These are phyloP conservation scores for Patiria pectinifera DNA, from an alignment of 53 echinoderm and acorn worm species.

Conservation along the genomic window DNA sequence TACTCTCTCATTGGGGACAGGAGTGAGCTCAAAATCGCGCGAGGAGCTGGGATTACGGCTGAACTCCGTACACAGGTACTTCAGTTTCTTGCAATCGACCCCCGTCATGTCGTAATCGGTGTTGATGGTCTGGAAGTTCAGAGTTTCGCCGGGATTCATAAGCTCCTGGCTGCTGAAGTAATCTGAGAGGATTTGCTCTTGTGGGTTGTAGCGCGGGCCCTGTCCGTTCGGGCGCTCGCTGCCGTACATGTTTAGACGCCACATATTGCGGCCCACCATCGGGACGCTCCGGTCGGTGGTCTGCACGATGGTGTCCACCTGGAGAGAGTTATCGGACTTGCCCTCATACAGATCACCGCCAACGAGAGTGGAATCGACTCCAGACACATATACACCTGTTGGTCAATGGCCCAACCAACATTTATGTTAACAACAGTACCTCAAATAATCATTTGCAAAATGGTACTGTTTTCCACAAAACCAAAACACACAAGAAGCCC, in stretches of 20 bases:
- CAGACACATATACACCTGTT: slow-evolving; percentile 61
- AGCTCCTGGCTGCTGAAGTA: slow-evolving; percentile 81
- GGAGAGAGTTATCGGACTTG: slow-evolving; percentile 70
- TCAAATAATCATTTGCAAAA: neutral
- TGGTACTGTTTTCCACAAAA: neutral
- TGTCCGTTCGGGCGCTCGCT: slow-evolving; percentile 82
- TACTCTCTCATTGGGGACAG: slow-evolving; percentile 76
- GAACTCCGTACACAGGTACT: slow-evolving; percentile 88
- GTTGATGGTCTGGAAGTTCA: slow-evolving; percentile 70
- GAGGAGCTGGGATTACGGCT: slow-evolving; percentile 72
- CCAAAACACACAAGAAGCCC: neutral
- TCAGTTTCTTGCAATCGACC: slow-evolving; percentile 75
- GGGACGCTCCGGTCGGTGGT: slow-evolving; percentile 71
- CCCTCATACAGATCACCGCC: slow-evolving; percentile 71
- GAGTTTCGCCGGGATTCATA: slow-evolving; percentile 64
- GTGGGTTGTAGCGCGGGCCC: slow-evolving; percentile 77
- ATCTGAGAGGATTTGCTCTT: slow-evolving; percentile 76
- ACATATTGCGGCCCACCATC: slow-evolving; percentile 75
- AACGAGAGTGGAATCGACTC: slow-evolving; percentile 42
- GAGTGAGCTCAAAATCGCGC: slow-evolving; percentile 78
- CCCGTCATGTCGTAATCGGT: slow-evolving; percentile 89
- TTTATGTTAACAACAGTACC: neutral
- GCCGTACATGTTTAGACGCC: slow-evolving; percentile 87
- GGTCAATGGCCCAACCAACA: neutral
- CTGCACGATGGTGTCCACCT: slow-evolving; percentile 70